These are phyloP conservation scores for Pilophorus perplexus DNA, from an alignment of 2,888 invertebrate genomes.

Conservation along the genomic window DNA sequence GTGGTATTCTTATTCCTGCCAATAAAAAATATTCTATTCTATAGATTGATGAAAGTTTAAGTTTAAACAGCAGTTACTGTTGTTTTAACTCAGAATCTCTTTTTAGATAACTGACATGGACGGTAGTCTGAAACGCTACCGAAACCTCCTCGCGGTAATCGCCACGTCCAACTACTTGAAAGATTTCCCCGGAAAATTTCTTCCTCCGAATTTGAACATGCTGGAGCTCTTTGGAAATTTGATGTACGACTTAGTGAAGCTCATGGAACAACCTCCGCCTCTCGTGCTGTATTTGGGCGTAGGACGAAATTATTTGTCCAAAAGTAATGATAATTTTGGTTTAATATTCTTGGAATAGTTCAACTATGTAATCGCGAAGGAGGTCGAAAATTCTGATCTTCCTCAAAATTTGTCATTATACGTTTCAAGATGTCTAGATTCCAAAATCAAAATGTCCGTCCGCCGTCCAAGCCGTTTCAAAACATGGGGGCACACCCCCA, in stretches of 20 bases:
- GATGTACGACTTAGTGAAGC: constrained; percentile 16
- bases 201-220: constrained; percentile 34
- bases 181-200: constrained; percentile 15
- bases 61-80: too few species aligned
- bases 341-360: too few species aligned
- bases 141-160: constrained; percentile 29
- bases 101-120: constrained; percentile 39
- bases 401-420: too few species aligned
- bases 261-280: neutral
- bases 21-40: neutral
- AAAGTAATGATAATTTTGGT: constrained; percentile 23
- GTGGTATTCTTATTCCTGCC: neutral
- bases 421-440: too few species aligned
- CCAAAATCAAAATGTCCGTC: too few species aligned
- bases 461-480: too few species aligned
- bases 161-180: constrained; percentile 32
- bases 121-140: neutral
- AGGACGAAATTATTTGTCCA: constrained; percentile 30
- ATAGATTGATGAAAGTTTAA: too few species aligned
- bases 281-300: constrained; percentile 29
- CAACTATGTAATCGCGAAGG: too few species aligned
- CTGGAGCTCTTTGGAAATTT: constrained; percentile 35
- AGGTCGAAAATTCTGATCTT: too few species aligned
- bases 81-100: too few species aligned
- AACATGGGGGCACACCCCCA: too few species aligned